Evolutionary conservation across 2,888 invertebrate genomes (phyloP), one percentile per base, ranked within the genome.

Genomic region (Ochropleura plecta): DNA sequence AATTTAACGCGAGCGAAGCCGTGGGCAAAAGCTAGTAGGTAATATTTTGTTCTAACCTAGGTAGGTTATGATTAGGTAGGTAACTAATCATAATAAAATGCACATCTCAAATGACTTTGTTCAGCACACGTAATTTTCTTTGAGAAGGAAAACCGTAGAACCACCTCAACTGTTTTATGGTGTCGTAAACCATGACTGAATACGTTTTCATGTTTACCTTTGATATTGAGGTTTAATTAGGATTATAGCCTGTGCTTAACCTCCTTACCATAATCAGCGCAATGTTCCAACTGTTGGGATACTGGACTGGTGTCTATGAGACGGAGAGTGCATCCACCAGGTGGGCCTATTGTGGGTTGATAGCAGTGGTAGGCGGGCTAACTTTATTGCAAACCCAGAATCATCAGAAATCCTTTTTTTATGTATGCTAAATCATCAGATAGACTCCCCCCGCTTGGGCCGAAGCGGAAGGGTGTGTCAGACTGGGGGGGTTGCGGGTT

Each of bases 121-220:
- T 59, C 63, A 16, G 20, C 40, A 20, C 79, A 80, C 76, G 57
- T 81, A 68, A n/a, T 68, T 51, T 70, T 68, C 51, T 55, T 70
- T 78, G 48, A 20, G 53, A 63, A 67, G 66, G 57, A 73, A 69
- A 81, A 71, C 46, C 48, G 64, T 57, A 20, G 51, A 40, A 16
- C n/a, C 30, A 67, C 18, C 44, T 48, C 59, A 67, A 73, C 46
- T 12, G 67, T 71, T 81, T 82, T 78, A 81, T 81, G 70, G 46
- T 14, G 57, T 65, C 53, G 57, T 82, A 82, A 82, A 81, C 70
- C 48, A 73, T 60, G 68, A 68, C 51, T 60, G 44, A 44, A 62
- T 78, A 55, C 57, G 18, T 64, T 59, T 73, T 67, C 16, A 70
- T 63, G 65, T 60, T 64, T 60, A 42, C 9, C 57, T 59, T 49